A percentile compares a stretch with the other conserved stretches of the same genome.
Evolutionary conservation across 1,140 invertebrate species (phyloP).

Genomic region (Littorina saxatilis): DNA sequence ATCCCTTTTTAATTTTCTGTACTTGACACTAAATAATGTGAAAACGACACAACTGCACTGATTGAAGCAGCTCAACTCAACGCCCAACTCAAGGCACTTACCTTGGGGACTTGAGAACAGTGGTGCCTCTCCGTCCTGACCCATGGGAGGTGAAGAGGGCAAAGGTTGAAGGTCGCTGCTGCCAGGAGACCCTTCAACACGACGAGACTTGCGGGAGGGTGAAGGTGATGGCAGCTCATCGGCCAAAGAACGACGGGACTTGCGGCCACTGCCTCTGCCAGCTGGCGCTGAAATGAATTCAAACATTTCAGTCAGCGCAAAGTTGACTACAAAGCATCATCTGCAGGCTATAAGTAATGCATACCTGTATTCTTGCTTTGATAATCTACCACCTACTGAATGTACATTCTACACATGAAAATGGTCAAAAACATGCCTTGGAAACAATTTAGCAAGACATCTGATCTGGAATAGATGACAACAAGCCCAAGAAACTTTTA

Average conservation of each 20-base stretch:
- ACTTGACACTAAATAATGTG: no score
- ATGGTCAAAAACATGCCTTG: neutral
- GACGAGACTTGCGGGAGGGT: conserved; percentile 51
- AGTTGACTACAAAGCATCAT: neutral
- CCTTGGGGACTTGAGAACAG: conserved; percentile 69
- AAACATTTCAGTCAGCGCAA: no score
- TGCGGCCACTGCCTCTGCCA: conserved; percentile 45
- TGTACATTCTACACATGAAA: neutral
- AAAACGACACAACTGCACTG: no score
- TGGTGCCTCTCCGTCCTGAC: conserved; percentile 55
- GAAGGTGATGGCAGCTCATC: conserved; percentile 55
- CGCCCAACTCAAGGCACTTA: no score
- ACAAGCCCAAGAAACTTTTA: no score
- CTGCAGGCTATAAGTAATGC: neutral
- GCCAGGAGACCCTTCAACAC: conserved; percentile 59
- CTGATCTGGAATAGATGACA: neutral
- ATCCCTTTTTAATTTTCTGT: no score
- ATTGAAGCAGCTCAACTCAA: no score
- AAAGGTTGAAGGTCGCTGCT: conserved; percentile 59
- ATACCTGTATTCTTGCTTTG: neutral
- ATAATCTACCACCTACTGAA: neutral
- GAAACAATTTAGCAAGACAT: neutral
- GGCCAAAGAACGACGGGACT: neutral
- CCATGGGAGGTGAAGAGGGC: conserved; percentile 62
- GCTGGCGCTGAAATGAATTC: neutral